These are phyloP conservation scores for Drosophila grimshawi DNA, from an alignment of 1,140 invertebrate genomes.

Conservation along the genomic window DNA sequence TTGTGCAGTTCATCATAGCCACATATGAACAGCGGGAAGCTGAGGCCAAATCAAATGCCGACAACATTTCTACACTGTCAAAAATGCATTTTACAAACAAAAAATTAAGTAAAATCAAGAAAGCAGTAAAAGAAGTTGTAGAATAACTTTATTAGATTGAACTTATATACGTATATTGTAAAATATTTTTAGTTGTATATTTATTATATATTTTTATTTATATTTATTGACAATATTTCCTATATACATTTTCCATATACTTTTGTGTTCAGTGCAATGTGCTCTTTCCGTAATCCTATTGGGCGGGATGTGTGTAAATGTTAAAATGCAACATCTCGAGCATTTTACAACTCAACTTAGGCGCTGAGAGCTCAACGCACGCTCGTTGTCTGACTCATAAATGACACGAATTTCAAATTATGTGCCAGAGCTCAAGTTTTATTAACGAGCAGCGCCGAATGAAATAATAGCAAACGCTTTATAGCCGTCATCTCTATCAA, in stretches of 20 bases:
- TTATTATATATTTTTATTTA: neutral
- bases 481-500: slow-evolving; percentile 5
- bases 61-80: slow-evolving; percentile 58
- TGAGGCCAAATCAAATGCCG: slow-evolving; percentile 45
- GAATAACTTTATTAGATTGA: too few relatives aligned
- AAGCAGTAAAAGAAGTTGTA: too few relatives aligned
- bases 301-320: slow-evolving; percentile 29
- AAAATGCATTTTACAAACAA: slow-evolving; percentile 1
- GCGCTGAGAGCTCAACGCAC: slow-evolving; percentile 29
- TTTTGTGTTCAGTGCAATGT: slow-evolving; percentile 23
- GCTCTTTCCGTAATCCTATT: slow-evolving; percentile 20
- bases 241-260: too few relatives aligned
- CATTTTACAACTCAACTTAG: slow-evolving; percentile 47
- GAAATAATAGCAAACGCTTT: slow-evolving; percentile 56
- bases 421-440: slow-evolving; percentile 55
- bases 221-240: neutral
- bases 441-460: slow-evolving; percentile 27
- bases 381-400: slow-evolving; percentile 49
- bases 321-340: slow-evolving; percentile 36
- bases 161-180: too few relatives aligned
- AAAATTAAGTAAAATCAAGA: too few relatives aligned
- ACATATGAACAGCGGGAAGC: slow-evolving; percentile 58
- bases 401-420: slow-evolving; percentile 75
- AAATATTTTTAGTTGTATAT: too few relatives aligned
- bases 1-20: slow-evolving; percentile 76